Evolutionary conservation across 2,113 vertebrate species (phyloP).

Genomic region (Thryonomys swinderianus): DNA sequence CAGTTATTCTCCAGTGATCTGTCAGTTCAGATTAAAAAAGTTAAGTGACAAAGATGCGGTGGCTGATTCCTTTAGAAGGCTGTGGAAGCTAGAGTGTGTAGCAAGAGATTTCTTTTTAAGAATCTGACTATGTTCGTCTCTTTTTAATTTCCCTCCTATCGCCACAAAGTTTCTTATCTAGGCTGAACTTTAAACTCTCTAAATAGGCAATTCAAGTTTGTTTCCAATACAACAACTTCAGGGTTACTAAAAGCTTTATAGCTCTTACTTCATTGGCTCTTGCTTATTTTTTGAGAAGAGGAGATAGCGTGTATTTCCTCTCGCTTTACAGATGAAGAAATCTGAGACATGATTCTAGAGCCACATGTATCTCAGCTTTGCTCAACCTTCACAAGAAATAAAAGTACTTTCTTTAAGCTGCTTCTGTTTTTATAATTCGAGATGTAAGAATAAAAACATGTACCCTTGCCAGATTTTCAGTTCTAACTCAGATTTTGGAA

Average conservation of each 20-base stretch:
- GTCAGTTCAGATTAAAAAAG: constrained; percentile 78
- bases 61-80: constrained; percentile 55
- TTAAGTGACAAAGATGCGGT: constrained; percentile 69
- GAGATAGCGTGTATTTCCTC: background rate
- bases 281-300: constrained; percentile 43
- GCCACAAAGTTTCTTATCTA: background rate
- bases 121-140: constrained; percentile 52
- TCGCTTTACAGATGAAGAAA: constrained; percentile 31
- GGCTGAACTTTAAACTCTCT: constrained; percentile 47
- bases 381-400: constrained; percentile 3
- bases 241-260: constrained; percentile 36
- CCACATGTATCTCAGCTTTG: background rate
- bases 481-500: constrained; percentile 35
- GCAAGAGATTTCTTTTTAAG: constrained; percentile 54
- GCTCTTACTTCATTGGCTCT: background rate
- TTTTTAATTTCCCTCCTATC: constrained; percentile 13
- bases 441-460: constrained; percentile 33
- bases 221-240: constrained; percentile 11
- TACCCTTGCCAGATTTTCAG: background rate
- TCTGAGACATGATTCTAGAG: constrained; percentile 10
- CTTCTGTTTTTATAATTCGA: constrained; percentile 46
- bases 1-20: constrained; percentile 79
- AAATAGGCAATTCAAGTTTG: constrained; percentile 58
- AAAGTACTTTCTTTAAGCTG: background rate
- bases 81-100: background rate